Percentiles rank a stretch among this genome's conserved stretches.
phyloP scores from a whole-genome alignment of 2,888 invertebrate genomes.

The Zygogramma bicolorata region DNA sequence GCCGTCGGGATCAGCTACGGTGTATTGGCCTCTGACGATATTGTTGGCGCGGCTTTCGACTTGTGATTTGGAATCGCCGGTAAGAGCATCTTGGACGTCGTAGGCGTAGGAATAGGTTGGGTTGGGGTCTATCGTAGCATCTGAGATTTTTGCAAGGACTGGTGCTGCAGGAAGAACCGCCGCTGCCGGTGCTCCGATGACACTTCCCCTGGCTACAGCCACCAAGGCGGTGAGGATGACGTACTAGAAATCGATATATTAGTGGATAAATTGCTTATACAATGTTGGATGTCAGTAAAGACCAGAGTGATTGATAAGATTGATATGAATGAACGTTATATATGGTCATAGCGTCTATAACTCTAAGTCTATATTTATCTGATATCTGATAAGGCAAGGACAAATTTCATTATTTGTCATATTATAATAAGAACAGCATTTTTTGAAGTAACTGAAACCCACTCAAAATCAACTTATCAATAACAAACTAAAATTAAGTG shows the following conservation, averaged over 20 bases:
- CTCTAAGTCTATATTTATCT: no score
- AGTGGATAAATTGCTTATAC: background rate
- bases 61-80: constrained; percentile 71
- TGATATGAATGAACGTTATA: no score
- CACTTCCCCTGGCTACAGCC: constrained; percentile 59
- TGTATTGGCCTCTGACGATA: constrained; percentile 71
- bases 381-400: no score
- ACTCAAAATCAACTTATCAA: no score
- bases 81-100: constrained; percentile 69
- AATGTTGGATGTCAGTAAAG: background rate
- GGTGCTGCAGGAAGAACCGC: constrained; percentile 50
- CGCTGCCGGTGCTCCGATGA: constrained; percentile 36
- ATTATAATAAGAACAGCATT: no score
- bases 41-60: constrained; percentile 70
- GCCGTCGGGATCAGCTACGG: constrained; percentile 71
- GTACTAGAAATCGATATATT: constrained; percentile 37
- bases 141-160: constrained; percentile 48
- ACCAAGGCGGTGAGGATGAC: constrained; percentile 58
- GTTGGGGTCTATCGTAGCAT: constrained; percentile 68
- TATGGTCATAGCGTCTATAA: no score
- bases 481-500: no score
- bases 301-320: no score
- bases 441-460: no score
- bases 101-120: constrained; percentile 71
- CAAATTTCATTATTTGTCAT: no score